Evolutionary conservation across 1,140 invertebrate genomes (phyloP).

Genomic region (Brachionus manjavacas): DNA sequence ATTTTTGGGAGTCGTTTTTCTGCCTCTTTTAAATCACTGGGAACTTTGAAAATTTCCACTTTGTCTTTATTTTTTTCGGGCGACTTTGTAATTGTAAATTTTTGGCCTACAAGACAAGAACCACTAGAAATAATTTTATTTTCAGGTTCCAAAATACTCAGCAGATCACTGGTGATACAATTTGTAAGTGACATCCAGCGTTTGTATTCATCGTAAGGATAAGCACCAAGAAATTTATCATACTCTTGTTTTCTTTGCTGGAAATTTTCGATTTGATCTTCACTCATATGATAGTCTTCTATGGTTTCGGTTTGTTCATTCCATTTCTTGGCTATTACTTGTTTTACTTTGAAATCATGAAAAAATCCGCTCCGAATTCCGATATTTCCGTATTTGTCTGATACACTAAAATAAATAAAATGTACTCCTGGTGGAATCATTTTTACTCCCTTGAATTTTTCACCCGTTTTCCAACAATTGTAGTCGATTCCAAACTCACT

Average conservation of each 20-base stretch:
- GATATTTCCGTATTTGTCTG: slow-evolving; percentile 55
- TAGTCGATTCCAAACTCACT: slow-evolving; percentile 95
- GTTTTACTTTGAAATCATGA: slow-evolving; percentile 73
- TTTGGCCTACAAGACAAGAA: slow-evolving; percentile 48
- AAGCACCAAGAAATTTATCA: slow-evolving; percentile 77
- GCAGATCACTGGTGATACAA: slow-evolving; percentile 64
- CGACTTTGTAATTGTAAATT: neutral
- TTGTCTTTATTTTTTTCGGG: neutral
- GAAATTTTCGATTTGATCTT: slow-evolving; percentile 59
- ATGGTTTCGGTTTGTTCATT: slow-evolving; percentile 60
- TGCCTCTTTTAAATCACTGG: neutral
- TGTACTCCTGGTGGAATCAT: slow-evolving; percentile 97
- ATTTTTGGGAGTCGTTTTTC: slow-evolving; percentile 68
- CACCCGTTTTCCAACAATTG: slow-evolving; percentile 83
- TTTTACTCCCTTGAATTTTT: slow-evolving; percentile 89
- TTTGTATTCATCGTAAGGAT: slow-evolving; percentile 80
- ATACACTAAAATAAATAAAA: slow-evolving; percentile 80
- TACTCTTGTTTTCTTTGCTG: slow-evolving; percentile 70
- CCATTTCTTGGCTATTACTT: slow-evolving; percentile 82
- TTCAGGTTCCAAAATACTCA: slow-evolving; percentile 62
- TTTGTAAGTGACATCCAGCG: slow-evolving; percentile 78
- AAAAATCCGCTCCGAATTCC: slow-evolving; percentile 80
- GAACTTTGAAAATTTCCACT: slow-evolving; percentile 37
- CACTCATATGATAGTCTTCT: slow-evolving; percentile 57
- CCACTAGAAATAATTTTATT: slow-evolving; percentile 57